These are phyloP conservation scores for Electrophaes corylata DNA, from an alignment of 2,888 invertebrate species.

Conservation along the genomic window DNA sequence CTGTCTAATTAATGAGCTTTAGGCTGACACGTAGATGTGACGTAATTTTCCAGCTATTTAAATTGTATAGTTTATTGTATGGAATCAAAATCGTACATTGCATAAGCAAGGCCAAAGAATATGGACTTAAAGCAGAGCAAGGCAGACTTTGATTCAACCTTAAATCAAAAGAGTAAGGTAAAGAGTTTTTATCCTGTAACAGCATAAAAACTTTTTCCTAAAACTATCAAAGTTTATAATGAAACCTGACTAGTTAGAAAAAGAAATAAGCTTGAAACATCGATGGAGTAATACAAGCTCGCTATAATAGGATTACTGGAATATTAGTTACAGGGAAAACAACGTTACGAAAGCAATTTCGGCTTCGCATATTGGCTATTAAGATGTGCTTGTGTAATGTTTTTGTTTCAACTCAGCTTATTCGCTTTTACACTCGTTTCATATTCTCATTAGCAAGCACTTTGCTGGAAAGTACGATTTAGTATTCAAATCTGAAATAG, in stretches of 20 bases:
- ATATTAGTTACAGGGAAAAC: constrained; percentile 78
- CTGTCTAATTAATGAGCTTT: too few species aligned
- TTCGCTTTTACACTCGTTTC: constrained; percentile 43
- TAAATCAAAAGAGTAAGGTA: too few species aligned
- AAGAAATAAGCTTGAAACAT: constrained; percentile 46
- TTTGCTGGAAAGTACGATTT: constrained; percentile 12
- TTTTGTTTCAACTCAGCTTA: constrained; percentile 43
- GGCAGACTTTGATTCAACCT: too few species aligned
- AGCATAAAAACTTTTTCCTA: background rate
- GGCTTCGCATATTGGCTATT: constrained; percentile 82
- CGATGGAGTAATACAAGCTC: constrained; percentile 56
- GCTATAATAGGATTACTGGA: constrained; percentile 72
- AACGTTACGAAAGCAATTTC: constrained; percentile 81
- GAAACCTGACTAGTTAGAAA: constrained; percentile 42
- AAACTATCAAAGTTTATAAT: constrained; percentile 31
- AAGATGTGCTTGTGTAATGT: constrained; percentile 57
- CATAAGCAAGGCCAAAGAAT: too few species aligned
- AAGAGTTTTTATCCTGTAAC: background rate
- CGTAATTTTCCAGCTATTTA: too few species aligned
- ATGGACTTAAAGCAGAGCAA: too few species aligned
- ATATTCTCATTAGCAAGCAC: constrained; percentile 30
- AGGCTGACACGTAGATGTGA: too few species aligned
- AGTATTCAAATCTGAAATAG: constrained; percentile 17
- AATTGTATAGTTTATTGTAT: too few species aligned
- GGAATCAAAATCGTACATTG: too few species aligned